phyloP scores from a whole-genome alignment of 2,797 vertebrate genomes.

The Phylloscopus collybita region DNA sequence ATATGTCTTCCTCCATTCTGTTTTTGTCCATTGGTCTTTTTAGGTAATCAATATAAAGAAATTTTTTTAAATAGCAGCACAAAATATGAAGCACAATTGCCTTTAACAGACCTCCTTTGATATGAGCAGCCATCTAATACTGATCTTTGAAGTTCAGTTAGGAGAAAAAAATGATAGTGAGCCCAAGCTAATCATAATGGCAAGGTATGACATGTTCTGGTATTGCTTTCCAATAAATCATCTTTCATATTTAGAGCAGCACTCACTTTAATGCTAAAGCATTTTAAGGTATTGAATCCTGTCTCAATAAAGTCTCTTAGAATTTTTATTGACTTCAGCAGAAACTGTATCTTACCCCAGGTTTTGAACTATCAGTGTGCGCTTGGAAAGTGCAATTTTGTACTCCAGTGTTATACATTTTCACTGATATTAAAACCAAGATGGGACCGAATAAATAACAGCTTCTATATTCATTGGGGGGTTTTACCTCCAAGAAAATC shows the following conservation, averaged over 20 bases:
- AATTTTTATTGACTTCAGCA: slow-evolving; percentile 12
- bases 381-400: neutral
- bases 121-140: neutral
- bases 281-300: neutral
- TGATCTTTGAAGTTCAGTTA: slow-evolving; percentile 33
- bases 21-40: neutral
- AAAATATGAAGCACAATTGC: neutral
- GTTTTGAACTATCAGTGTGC: neutral
- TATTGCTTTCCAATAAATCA: slow-evolving; percentile 56
- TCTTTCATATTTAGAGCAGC: neutral
- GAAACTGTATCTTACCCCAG: neutral
- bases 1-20: neutral
- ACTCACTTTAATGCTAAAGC: slow-evolving; percentile 2
- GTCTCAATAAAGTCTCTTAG: neutral
- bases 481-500: neutral
- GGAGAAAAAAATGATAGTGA: slow-evolving; percentile 4
- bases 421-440: slow-evolving; percentile 9
- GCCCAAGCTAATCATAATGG: neutral
- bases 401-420: neutral
- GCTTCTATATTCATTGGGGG: neutral
- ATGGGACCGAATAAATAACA: slow-evolving; percentile 6
- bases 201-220: neutral
- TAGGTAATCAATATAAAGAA: neutral
- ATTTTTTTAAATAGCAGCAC: slow-evolving; percentile 6
- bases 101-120: neutral